Percentiles rank a stretch among this genome's conserved stretches.
These are phyloP conservation scores for Sebastes oblongus DNA, from an alignment of 2,797 vertebrate genomes.

Conservation along the genomic window DNA sequence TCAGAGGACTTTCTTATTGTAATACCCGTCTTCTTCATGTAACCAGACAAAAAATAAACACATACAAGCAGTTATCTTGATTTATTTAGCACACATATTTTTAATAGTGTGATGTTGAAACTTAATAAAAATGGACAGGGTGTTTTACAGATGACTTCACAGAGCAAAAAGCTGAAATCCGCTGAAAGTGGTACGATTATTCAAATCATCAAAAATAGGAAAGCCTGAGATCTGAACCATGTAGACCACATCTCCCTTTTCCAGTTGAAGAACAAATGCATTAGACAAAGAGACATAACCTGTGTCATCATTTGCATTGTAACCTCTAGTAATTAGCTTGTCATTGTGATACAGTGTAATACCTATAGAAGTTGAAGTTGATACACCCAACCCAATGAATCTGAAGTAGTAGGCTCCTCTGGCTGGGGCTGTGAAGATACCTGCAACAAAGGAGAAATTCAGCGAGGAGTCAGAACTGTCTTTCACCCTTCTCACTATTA, in stretches of 20 bases:
- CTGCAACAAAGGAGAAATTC: background rate
- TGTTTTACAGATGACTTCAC: background rate
- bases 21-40: background rate
- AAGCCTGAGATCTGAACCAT: accelerated
- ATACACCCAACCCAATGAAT: background rate
- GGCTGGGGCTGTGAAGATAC: slow-evolving; percentile 3
- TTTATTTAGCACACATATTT: background rate
- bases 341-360: slow-evolving; percentile 6
- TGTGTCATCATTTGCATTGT: accelerated
- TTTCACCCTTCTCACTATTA: too few species aligned
- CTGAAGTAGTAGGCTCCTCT: slow-evolving; percentile 24
- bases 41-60: background rate
- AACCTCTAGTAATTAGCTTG: accelerated
- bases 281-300: background rate
- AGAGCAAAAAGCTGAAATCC: slow-evolving; percentile 30
- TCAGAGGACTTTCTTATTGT: background rate
- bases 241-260: slow-evolving; percentile 14
- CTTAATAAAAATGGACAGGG: background rate
- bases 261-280: slow-evolving; percentile 16
- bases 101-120: background rate
- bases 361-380: too few species aligned
- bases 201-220: accelerated
- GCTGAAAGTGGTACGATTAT: slow-evolving; percentile 3
- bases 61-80: background rate
- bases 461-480: background rate